These are phyloP conservation scores for Xanthia icteritia DNA, from an alignment of 2,888 invertebrate species.

Conservation along the genomic window DNA sequence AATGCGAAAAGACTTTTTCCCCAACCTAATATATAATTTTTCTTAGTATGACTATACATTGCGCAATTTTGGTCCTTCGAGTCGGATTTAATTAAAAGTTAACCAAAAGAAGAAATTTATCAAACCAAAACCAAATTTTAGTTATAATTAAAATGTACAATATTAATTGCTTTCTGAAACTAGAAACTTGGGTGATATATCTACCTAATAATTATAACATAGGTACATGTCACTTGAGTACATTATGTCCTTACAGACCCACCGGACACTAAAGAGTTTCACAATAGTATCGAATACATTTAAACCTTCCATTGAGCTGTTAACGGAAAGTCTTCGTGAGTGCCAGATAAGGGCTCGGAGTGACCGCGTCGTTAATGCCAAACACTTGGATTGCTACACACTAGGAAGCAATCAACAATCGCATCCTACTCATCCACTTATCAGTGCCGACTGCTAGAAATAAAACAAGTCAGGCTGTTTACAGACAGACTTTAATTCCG, in stretches of 20 bases:
- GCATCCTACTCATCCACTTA: constrained; percentile 61
- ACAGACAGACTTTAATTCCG: constrained; percentile 7
- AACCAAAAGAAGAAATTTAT: neutral
- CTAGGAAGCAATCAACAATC: constrained; percentile 65
- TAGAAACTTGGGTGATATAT: neutral
- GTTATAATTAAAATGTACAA: neutral
- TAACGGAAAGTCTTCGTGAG: constrained; percentile 38
- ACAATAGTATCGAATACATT: constrained; percentile 20
- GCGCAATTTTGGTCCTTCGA: neutral
- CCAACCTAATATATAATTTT: neutral
- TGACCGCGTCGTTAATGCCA: constrained; percentile 40
- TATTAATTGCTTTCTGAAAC: neutral
- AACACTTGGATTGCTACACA: constrained; percentile 51
- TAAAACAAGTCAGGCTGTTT: constrained; percentile 26
- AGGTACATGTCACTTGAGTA: neutral
- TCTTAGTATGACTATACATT: neutral
- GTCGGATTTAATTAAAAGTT: neutral
- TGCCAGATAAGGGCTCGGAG: constrained; percentile 52
- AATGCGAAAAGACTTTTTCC: too few species aligned
- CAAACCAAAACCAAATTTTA: neutral
- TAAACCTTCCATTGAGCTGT: constrained; percentile 33
- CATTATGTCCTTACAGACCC: neutral
- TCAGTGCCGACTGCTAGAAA: constrained; percentile 28
- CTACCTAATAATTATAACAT: neutral
- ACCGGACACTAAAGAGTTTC: constrained; percentile 2